Evolutionary conservation across 1,140 invertebrate species (phyloP).

Genomic region (Argopecten irradians): DNA sequence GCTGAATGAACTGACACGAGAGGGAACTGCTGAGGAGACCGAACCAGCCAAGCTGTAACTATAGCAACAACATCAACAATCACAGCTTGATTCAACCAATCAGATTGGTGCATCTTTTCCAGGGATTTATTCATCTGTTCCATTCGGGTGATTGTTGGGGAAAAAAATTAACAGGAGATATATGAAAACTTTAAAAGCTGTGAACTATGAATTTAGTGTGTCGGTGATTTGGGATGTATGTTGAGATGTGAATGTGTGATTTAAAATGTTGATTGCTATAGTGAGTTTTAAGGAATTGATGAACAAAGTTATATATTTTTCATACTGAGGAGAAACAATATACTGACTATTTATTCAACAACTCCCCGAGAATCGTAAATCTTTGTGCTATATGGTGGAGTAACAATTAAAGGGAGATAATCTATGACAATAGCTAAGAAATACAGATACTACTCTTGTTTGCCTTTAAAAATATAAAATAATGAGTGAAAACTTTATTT

Average conservation of each 20-base stretch:
- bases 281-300: background rate
- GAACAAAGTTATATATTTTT: background rate
- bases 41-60: conserved; percentile 53
- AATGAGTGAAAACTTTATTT: too few species aligned
- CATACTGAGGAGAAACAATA: background rate
- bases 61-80: background rate
- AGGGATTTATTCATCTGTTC: conserved; percentile 2
- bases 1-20: conserved; percentile 54
- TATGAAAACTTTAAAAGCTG: background rate
- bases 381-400: background rate
- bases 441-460: background rate
- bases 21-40: conserved; percentile 43
- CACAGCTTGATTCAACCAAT: background rate
- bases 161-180: background rate
- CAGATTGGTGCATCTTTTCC: background rate
- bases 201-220: background rate
- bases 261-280: conserved; percentile 6
- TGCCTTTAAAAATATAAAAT: too few species aligned
- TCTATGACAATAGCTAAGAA: background rate
- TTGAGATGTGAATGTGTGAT: background rate
- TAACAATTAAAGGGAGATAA: background rate
- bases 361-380: background rate
- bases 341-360: conserved; percentile 3
- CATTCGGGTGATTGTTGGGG: background rate
- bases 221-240: background rate